Base-by-base conservation (phyloP, 1,140 invertebrate species). In the Drosophila watanabei region DNA sequence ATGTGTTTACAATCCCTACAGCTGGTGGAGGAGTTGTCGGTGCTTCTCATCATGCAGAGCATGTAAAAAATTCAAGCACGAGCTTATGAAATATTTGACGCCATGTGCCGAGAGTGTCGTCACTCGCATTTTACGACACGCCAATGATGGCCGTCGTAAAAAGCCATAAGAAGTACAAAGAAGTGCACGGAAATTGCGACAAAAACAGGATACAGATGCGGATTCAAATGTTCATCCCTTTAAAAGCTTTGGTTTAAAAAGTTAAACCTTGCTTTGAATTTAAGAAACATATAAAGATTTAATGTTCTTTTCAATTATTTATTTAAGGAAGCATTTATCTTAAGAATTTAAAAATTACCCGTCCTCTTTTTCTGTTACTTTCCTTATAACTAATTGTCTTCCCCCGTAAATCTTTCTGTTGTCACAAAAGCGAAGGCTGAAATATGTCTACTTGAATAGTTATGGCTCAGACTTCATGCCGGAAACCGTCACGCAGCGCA, bases 1-100 rank as follows among this genome's bases (percentile, higher is more conserved):
- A 84, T 61, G 73, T 83, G 84, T 88, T 88, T 87, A 88, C 84
- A 87, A 76, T 83, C 80, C 65, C 37, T 32, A 56, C 80, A 86
- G 79, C 70, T 89, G 80, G 24, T 58, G 18, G 9, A 24, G 24
- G 24, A 24, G 24, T 24, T n/a, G 13, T 20, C 32, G 52, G 5
- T 43, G 43, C 73, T 24, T 68, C 46, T 35, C 54, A 43, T 46
- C 45, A 49, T 70, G 48, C 41, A 48, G 48, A 59, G 83, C 66
- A 68, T 89, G 85, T 89, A 78, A 80, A 79, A 79, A 73, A 66
- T 80, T 80, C 68, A 49, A 54, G 66, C 85, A 85, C 85, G 70
- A 85, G 69, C 85, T 85, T 90, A 85, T 88, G 85, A 88, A 88
- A 88, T 81, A 88, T 90, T 88, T 88, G 85, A 81, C 81, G 81